Conservation (phyloP, 1,140 invertebrate species). For the Pachypsylla venusta region DNA sequence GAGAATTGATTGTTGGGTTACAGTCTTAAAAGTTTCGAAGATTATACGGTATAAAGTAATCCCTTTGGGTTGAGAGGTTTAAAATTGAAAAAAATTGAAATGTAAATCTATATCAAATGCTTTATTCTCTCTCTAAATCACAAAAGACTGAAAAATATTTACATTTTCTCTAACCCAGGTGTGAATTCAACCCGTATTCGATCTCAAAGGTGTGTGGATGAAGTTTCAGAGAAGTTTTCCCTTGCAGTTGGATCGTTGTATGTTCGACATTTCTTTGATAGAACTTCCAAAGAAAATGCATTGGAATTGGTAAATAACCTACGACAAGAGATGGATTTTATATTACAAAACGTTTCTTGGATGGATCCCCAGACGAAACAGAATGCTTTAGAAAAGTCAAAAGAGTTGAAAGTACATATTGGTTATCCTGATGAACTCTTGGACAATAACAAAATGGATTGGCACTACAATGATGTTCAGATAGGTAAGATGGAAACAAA, state of each 20-base stretch:
- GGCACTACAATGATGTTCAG: neutral
- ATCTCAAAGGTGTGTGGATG: slow-evolving; percentile 4
- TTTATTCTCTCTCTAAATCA: too few relatives aligned
- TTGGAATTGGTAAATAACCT: slow-evolving; percentile 42
- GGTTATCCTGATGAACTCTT: slow-evolving; percentile 40
- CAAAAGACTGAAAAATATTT: too few relatives aligned
- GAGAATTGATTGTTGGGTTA: too few relatives aligned
- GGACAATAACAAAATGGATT: neutral
- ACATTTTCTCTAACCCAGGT: too few relatives aligned
- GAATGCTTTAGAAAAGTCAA: slow-evolving; percentile 40
- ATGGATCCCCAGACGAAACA: slow-evolving; percentile 41
- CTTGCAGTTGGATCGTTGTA: neutral
- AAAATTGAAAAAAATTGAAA: too few relatives aligned
- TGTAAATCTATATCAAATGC: too few relatives aligned
- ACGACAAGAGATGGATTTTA: slow-evolving; percentile 37
- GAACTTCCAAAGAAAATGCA: slow-evolving; percentile 16
- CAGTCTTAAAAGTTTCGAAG: too few relatives aligned
- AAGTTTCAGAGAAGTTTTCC: slow-evolving; percentile 5
- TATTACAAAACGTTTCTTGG: slow-evolving; percentile 40
- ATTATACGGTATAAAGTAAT: too few relatives aligned
- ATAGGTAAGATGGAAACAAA: too few relatives aligned
- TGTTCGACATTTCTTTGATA: slow-evolving; percentile 2
- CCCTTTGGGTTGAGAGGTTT: too few relatives aligned
- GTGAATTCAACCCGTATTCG: slow-evolving; percentile 5
- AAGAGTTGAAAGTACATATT: slow-evolving; percentile 42